A percentile compares a stretch with the other conserved stretches of the same genome.
phyloP scores from a whole-genome alignment of 2,113 vertebrate genomes.

The Sinocyclocheilus anshuiensis region DNA sequence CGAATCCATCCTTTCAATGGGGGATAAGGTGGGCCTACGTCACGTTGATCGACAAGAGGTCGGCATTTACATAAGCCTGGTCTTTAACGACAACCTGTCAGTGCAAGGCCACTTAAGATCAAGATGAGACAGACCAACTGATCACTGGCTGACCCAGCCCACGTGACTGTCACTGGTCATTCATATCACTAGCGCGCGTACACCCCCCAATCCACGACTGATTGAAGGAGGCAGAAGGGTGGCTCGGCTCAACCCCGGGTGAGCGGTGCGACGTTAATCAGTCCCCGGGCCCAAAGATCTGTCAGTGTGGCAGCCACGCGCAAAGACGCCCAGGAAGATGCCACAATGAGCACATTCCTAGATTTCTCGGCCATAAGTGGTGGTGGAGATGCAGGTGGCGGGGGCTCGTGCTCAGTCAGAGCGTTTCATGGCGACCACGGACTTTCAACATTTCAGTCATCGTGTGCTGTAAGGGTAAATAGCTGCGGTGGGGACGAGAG shows the following conservation, averaged over 20 bases:
- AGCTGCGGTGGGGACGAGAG: conserved; percentile 88
- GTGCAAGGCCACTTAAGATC: conserved; percentile 81
- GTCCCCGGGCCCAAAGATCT: conserved; percentile 75
- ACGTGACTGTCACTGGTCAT: conserved; percentile 87
- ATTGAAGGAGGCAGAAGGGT: conserved; percentile 84
- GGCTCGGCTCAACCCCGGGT: conserved; percentile 61
- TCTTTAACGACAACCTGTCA: conserved; percentile 89
- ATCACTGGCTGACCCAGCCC: conserved; percentile 86
- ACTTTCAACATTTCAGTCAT: conserved; percentile 91
- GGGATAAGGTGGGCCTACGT: conserved; percentile 75
- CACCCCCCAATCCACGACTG: conserved; percentile 60
- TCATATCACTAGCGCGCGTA: conserved; percentile 85
- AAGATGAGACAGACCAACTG: conserved; percentile 70
- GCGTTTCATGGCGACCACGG: conserved; percentile 91
- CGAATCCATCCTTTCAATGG: conserved; percentile 74
- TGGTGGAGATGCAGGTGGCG: conserved; percentile 80
- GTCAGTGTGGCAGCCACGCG: conserved; percentile 78
- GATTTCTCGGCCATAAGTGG: conserved; percentile 90
- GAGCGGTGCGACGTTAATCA: conserved; percentile 67
- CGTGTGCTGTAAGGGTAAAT: conserved; percentile 88
- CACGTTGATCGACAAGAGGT: conserved; percentile 86
- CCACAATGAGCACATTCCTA: conserved; percentile 95
- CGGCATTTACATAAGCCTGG: conserved; percentile 88
- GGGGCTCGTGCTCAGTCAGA: conserved; percentile 86
- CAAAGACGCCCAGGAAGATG: conserved; percentile 73